phyloP scores from a whole-genome alignment of 2,888 invertebrate genomes.

The Calliphora vomitoria region DNA sequence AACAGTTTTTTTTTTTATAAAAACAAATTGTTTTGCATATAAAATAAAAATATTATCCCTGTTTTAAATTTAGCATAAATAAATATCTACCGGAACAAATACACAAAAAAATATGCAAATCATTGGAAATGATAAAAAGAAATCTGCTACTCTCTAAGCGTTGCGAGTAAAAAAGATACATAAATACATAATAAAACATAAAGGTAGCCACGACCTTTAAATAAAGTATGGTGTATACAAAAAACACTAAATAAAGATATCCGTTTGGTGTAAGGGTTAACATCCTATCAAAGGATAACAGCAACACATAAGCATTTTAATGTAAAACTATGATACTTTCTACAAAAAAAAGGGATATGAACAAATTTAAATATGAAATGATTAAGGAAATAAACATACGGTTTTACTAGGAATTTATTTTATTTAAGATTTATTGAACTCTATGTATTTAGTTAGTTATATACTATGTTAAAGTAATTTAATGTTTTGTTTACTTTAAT shows the following conservation, averaged over 20 bases:
- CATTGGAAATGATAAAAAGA: slow-evolving; percentile 19
- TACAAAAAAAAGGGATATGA: not conserved
- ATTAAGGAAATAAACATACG: slow-evolving; percentile 26
- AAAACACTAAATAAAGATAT: slow-evolving; percentile 58
- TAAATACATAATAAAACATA: slow-evolving; percentile 37
- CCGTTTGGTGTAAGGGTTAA: slow-evolving; percentile 65
- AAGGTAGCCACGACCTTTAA: slow-evolving; percentile 27
- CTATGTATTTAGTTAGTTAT: not conserved
- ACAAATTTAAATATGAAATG: slow-evolving; percentile 27
- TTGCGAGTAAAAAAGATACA: slow-evolving; percentile 25
- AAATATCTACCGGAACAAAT: slow-evolving; percentile 20
- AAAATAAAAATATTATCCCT: slow-evolving; percentile 69
- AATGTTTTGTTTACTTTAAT: slow-evolving; percentile 45
- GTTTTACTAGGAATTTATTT: slow-evolving; percentile 40
- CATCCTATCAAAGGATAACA: slow-evolving; percentile 62
- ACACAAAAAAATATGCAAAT: slow-evolving; percentile 68
- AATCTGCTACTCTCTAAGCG: slow-evolving; percentile 23
- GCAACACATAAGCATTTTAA: not conserved
- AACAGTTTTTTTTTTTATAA: not conserved
- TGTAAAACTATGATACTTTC: not conserved
- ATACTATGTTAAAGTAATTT: slow-evolving; percentile 52
- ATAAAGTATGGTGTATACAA: not conserved
- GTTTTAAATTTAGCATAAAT: slow-evolving; percentile 66
- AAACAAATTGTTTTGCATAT: slow-evolving; percentile 65
- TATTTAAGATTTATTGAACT: not conserved